Percentiles rank a stretch among this genome's conserved stretches.
Conservation (phyloP, 2,113 vertebrate species). For the Thomomys bottae region DNA sequence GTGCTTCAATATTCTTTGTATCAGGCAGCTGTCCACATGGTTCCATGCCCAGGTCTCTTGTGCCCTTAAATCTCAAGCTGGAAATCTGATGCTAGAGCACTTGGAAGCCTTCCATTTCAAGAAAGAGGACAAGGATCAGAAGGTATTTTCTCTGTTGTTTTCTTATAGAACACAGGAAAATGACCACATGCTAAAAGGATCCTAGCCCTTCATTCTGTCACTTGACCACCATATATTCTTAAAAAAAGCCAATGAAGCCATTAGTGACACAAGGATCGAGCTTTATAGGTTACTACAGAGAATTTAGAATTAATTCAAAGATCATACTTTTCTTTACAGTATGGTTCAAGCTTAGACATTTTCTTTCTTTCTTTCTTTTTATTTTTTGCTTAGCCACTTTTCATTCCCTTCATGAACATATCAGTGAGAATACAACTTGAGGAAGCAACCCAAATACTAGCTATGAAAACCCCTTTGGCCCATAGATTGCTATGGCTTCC, state of each 20-base stretch:
- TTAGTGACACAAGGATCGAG: not conserved
- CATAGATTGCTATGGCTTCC: slow-evolving; percentile 26
- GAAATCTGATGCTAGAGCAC: not conserved
- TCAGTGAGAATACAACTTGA: not conserved
- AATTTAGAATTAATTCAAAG: not conserved
- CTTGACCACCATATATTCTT: not conserved
- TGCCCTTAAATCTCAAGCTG: not conserved
- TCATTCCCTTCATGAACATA: not conserved
- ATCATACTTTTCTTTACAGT: not conserved
- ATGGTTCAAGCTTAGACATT: not conserved
- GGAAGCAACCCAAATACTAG: not conserved
- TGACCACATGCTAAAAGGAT: not conserved
- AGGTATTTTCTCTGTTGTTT: not conserved
- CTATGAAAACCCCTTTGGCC: not conserved
- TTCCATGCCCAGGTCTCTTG: not conserved
- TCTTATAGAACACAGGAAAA: not conserved
- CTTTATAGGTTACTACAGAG: not conserved
- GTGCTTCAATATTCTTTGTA: not conserved
- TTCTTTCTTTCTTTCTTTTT: not conserved
- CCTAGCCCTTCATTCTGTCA: not conserved
- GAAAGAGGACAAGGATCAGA: not conserved
- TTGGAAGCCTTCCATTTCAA: not conserved
- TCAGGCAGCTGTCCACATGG: not conserved
- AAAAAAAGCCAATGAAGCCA: not conserved
- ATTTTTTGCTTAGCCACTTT: not conserved